Base-by-base conservation (phyloP, 35 echinoderm and acorn worm genomes). In the Ophioderma brevispina region DNA sequence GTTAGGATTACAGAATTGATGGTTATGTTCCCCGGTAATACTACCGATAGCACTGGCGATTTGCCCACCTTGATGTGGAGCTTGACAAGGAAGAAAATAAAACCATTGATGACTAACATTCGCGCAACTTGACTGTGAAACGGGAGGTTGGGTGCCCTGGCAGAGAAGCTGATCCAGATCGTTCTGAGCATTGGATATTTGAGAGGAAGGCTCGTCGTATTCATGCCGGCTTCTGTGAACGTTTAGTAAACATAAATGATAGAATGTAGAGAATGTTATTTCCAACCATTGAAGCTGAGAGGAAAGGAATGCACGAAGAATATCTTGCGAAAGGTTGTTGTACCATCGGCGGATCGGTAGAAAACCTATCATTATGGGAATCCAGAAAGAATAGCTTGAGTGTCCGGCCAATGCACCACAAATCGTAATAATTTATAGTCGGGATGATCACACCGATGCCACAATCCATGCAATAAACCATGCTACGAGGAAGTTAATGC, bases 1-100 rank as follows among this genome's bases (percentile, higher is more conserved):
- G n/a, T n/a, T 36, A 32, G 81, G 2, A 1, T 33, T 17, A 84
- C 31, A 5, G 55, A 32, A 36, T 19, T 31, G 3, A 30, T n/a
- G n/a, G n/a, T n/a, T 55, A 28, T 84, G 42, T 18, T 2, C 55
- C 1, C 42, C 42, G 1, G 81, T 84, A 52, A 55, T 55, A 11
- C 81, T 31, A 6, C 59, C 59, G 2, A 70, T 30, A 50, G 81
- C 32, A 84, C 42, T 36, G 0, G 55, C 81, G 2, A 84, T 31
- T 19, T 43, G 55, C 8, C 42, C 31, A 55, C 42, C 33, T 33
- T 89, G 78, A 31, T 80, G 64, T 33, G 90, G 90, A 10, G 81
- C 81, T 28, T 85, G 75, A 86, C 90, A 92, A 84, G 32, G 49
- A 92, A 92, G 42, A 92, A 92, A 14, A 92, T 83, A 30, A 92